These are phyloP conservation scores for Pegoplata infirma DNA, from an alignment of 2,888 invertebrate genomes.

Conservation along the genomic window DNA sequence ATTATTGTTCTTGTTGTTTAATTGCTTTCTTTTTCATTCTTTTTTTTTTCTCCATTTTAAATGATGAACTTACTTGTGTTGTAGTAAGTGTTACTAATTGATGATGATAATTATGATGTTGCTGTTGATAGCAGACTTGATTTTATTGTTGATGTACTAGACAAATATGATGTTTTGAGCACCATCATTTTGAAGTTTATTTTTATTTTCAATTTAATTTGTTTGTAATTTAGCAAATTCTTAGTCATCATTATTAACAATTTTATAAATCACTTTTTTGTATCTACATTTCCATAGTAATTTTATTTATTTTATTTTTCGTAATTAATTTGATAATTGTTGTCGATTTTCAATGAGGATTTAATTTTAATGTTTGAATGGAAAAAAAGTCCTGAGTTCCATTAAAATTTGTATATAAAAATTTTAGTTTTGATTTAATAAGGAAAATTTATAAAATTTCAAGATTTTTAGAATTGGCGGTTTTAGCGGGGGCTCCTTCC, in stretches of 20 bases:
- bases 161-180: slow-evolving; percentile 25
- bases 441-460: too few species aligned
- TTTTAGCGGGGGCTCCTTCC: too few species aligned
- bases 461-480: too few species aligned
- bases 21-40: slow-evolving; percentile 9
- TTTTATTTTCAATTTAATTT: slow-evolving; percentile 19
- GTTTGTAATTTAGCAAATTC: slow-evolving; percentile 24
- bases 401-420: too few species aligned
- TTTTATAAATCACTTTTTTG: too few species aligned
- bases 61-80: slow-evolving; percentile 33
- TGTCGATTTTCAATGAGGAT: slow-evolving; percentile 45
- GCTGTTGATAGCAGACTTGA: slow-evolving; percentile 21
- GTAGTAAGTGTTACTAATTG: slow-evolving; percentile 56
- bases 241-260: slow-evolving; percentile 27
- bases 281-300: neutral
- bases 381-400: too few species aligned
- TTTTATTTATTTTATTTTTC: slow-evolving; percentile 8
- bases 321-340: slow-evolving; percentile 59
- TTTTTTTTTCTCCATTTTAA: neutral
- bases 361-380: too few species aligned
- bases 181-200: slow-evolving; percentile 20
- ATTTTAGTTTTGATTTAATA: too few species aligned
- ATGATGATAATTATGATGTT: slow-evolving; percentile 14
- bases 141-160: slow-evolving; percentile 31
- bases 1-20: neutral